These are phyloP conservation scores for Bombus consobrinus DNA, from an alignment of 1,140 invertebrate species.

Conservation along the genomic window DNA sequence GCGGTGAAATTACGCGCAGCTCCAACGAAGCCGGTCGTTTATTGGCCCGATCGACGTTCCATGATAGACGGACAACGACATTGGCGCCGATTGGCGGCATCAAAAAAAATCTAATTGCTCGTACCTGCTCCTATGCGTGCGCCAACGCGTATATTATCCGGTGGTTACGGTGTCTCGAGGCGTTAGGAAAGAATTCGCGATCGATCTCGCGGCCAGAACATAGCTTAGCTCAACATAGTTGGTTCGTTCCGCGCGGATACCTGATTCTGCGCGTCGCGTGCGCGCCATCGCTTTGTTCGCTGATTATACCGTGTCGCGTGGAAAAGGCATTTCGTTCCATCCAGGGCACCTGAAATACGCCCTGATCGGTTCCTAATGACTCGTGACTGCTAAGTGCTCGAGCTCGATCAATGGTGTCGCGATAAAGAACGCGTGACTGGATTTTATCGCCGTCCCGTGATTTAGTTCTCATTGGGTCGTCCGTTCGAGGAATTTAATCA, in stretches of 20 bases:
- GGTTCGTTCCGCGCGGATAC: not conserved
- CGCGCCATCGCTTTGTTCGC: not conserved
- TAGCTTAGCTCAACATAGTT: not conserved
- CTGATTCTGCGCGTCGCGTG: not conserved
- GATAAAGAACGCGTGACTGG: not conserved
- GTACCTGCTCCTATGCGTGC: constrained; percentile 19
- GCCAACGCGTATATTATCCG: constrained; percentile 28
- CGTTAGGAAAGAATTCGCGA: not conserved
- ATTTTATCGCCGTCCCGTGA: not conserved
- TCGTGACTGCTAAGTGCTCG: not conserved
- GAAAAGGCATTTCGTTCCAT: not conserved
- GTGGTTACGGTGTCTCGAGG: not conserved
- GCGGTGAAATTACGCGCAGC: constrained; percentile 33
- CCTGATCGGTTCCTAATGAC: not conserved
- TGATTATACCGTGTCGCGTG: not conserved
- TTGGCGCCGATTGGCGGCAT: constrained; percentile 46
- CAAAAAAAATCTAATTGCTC: constrained; percentile 52
- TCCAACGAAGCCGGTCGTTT: constrained; percentile 27
- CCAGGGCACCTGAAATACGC: not conserved
- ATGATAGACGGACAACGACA: constrained; percentile 37
- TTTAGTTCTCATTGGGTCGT: not conserved
- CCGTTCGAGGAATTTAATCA: not conserved
- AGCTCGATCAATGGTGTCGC: not conserved
- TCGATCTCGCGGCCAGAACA: not conserved
- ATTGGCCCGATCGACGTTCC: constrained; percentile 42